Conservation (phyloP, 2,113 vertebrate species). For the Plotosus lineatus region DNA sequence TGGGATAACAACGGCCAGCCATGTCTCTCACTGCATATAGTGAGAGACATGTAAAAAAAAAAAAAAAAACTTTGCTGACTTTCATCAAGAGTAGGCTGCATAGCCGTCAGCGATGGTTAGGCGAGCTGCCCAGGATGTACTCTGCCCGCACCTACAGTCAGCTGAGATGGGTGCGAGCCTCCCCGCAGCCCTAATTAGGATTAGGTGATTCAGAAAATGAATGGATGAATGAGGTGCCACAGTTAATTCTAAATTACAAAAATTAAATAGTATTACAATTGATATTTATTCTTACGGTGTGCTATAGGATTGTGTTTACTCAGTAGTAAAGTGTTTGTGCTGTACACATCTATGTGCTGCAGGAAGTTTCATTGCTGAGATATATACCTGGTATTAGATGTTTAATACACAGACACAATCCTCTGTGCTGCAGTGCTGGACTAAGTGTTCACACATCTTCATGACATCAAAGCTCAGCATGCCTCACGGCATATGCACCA, state of each 20-base stretch:
- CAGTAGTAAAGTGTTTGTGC: background rate
- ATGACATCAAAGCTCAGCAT: background rate
- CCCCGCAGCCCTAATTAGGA: too few species aligned
- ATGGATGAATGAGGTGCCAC: too few species aligned
- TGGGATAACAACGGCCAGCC: too few species aligned
- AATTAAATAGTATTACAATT: background rate
- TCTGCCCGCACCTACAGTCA: too few species aligned
- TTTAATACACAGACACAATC: conserved; percentile 25
- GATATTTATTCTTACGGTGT: background rate
- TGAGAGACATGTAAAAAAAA: too few species aligned
- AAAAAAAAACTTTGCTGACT: too few species aligned
- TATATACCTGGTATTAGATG: conserved; percentile 12
- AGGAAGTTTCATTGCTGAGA: conserved; percentile 41
- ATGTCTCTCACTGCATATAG: too few species aligned
- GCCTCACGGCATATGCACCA: background rate
- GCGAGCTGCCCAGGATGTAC: too few species aligned
- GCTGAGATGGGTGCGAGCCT: too few species aligned
- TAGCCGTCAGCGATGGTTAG: too few species aligned
- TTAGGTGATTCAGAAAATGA: too few species aligned
- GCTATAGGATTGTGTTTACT: background rate
- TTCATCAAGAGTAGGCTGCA: too few species aligned
- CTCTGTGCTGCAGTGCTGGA: background rate
- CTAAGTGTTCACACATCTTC: conserved; percentile 9
- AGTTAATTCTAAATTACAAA: background rate
- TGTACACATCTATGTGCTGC: background rate